Evolutionary conservation across 2,113 vertebrate species (phyloP).

Genomic region (Hemichromis elongatus): DNA sequence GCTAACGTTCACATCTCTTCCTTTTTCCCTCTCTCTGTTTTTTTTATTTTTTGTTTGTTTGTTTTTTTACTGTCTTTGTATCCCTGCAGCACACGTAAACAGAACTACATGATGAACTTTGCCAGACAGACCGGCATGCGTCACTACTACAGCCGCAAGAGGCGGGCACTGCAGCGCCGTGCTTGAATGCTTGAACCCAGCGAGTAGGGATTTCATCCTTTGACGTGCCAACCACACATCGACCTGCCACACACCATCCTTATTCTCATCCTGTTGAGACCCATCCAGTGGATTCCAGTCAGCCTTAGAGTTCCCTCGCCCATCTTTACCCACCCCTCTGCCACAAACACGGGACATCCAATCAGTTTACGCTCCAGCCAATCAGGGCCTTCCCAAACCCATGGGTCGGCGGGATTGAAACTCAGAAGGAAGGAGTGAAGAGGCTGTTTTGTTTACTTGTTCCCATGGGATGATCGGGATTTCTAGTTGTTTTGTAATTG

Average conservation of each 20-base stretch:
- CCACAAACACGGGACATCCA: conserved; percentile 42
- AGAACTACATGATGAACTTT: conserved; percentile 99
- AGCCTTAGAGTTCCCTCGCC: conserved; percentile 48
- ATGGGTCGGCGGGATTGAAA: conserved; percentile 48
- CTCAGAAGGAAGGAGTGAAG: conserved; percentile 58
- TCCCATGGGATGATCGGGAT: conserved; percentile 48
- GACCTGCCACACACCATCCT: conserved; percentile 38
- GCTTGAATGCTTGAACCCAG: conserved; percentile 82
- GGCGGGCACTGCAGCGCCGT: conserved; percentile 88
- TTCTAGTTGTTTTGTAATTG: conserved; percentile 64
- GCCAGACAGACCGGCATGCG: conserved; percentile 94
- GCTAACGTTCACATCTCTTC: conserved; percentile 53
- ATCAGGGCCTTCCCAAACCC: conserved; percentile 47
- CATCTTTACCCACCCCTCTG: conserved; percentile 25
- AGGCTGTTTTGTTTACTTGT: conserved; percentile 62
- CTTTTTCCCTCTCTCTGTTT: not conserved
- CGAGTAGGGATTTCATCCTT: conserved; percentile 59
- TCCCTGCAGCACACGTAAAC: conserved; percentile 92
- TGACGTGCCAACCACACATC: conserved; percentile 65
- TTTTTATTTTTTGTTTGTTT: no score
- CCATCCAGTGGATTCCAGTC: conserved; percentile 58
- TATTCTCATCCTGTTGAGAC: conserved; percentile 44
- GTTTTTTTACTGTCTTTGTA: conserved; percentile 51
- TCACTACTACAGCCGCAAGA: conserved; percentile 98
- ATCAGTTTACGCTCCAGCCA: conserved; percentile 52